Conservation (phyloP, 2,797 vertebrate genomes). For the Tenualosa thibaudeaui region DNA sequence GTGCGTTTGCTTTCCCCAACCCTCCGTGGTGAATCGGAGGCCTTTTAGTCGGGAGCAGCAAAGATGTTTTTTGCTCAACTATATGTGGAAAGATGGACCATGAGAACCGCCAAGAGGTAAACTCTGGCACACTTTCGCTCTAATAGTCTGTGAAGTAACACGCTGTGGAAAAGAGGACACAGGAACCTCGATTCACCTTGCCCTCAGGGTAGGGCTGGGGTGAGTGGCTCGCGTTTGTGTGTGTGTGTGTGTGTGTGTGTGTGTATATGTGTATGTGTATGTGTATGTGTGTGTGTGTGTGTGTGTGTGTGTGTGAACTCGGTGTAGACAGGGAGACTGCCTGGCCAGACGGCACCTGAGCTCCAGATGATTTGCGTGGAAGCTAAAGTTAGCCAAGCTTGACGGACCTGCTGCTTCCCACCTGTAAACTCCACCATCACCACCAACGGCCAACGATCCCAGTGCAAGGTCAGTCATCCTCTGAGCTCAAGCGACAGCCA, state of each 20-base stretch:
- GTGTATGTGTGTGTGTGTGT: conserved; percentile 31
- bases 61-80: conserved; percentile 33
- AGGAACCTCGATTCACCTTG: conserved; percentile 48
- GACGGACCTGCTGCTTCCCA: background rate
- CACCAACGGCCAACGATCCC: background rate
- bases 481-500: background rate
- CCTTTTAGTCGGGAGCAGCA: background rate
- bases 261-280: conserved; percentile 22
- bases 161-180: conserved; percentile 51
- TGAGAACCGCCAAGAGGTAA: conserved; percentile 49
- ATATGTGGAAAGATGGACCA: conserved; percentile 44
- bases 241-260: background rate
- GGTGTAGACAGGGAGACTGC: conserved; percentile 23
- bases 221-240: background rate
- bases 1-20: background rate
- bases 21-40: conserved; percentile 8
- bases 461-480: background rate
- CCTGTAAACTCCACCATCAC: background rate
- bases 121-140: conserved; percentile 53
- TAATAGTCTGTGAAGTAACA: conserved; percentile 53
- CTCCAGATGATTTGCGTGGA: conserved; percentile 4
- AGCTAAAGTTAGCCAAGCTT: background rate
- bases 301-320: conserved; percentile 23
- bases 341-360: background rate
- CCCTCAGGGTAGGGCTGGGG: conserved; percentile 42